These are phyloP conservation scores for Chrysaora quinquecirrha DNA, from an alignment of 30 jellyfish, hydroid and myxozoan species.

Conservation along the genomic window DNA sequence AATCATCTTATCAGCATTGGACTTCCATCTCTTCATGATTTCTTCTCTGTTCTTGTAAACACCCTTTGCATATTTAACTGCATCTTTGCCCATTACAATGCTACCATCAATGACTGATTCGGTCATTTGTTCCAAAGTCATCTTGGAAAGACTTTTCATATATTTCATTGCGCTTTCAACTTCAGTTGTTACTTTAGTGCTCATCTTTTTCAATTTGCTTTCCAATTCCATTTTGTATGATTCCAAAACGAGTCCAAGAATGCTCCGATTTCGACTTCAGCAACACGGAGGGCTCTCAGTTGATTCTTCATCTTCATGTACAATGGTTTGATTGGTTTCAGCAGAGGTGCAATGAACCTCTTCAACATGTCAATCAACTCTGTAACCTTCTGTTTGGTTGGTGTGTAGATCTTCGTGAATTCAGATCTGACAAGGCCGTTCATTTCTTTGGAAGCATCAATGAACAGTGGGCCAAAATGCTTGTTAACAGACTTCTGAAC, in stretches of 20 bases:
- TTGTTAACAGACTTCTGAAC: slow-evolving; percentile 68
- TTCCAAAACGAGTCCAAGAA: slow-evolving; percentile 30
- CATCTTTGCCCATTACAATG: slow-evolving; percentile 63
- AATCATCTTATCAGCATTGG: slow-evolving; percentile 9
- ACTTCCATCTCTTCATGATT: slow-evolving; percentile 38
- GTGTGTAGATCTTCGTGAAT: slow-evolving; percentile 55
- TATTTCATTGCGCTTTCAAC: slow-evolving; percentile 6
- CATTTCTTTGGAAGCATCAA: slow-evolving; percentile 30
- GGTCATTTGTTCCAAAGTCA: slow-evolving; percentile 80
- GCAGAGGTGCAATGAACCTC: slow-evolving; percentile 70
- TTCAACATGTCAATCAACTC: slow-evolving; percentile 45
- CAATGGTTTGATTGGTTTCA: slow-evolving; percentile 80
- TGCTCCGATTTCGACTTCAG: slow-evolving; percentile 60
- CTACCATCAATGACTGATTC: slow-evolving; percentile 36
- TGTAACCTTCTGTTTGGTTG: slow-evolving; percentile 30
- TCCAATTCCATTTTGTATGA: slow-evolving; percentile 38
- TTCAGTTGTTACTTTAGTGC: background rate
- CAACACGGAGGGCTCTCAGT: slow-evolving; percentile 56
- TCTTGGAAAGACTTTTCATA: slow-evolving; percentile 44
- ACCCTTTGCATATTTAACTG: slow-evolving; percentile 8
- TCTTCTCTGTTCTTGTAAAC: slow-evolving; percentile 51
- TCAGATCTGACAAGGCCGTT: slow-evolving; percentile 21
- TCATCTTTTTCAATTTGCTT: slow-evolving; percentile 7
- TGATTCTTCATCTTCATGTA: slow-evolving; percentile 62
- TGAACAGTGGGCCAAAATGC: slow-evolving; percentile 88